A percentile compares a stretch with the other conserved stretches of the same genome.
phyloP scores from a whole-genome alignment of 1,140 invertebrate genomes.

The Drosophila guanche region DNA sequence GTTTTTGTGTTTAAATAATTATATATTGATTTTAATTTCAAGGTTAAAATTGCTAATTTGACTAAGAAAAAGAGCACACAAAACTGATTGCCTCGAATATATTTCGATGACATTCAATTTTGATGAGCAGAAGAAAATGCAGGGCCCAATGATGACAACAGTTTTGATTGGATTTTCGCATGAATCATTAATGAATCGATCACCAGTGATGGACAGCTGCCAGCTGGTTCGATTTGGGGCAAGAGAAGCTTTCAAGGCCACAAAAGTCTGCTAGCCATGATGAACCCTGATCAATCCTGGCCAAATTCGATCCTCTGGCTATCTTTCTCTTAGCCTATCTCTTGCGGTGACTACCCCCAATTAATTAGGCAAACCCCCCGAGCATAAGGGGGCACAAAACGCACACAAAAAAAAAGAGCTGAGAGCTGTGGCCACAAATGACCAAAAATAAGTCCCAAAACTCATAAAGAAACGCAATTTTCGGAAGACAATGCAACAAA shows the following conservation, averaged over 20 bases:
- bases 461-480: slow-evolving; percentile 7
- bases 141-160: too few species aligned
- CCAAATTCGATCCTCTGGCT: too few species aligned
- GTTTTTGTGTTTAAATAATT: slow-evolving; percentile 27
- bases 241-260: too few species aligned
- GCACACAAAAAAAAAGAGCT: too few species aligned
- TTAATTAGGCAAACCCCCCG: slow-evolving; percentile 16
- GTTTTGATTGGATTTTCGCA: slow-evolving; percentile 23
- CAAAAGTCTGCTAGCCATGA: too few species aligned
- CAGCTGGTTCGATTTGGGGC: background rate
- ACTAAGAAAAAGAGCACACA: slow-evolving; percentile 31
- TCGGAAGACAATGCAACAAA: slow-evolving; percentile 10
- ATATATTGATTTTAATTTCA: slow-evolving; percentile 52
- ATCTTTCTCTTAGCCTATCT: background rate
- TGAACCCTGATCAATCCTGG: too few species aligned
- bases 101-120: slow-evolving; percentile 36
- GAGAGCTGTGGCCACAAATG: slow-evolving; percentile 7
- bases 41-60: slow-evolving; percentile 45
- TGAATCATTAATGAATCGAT: slow-evolving; percentile 24
- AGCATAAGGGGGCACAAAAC: slow-evolving; percentile 37
- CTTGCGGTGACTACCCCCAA: slow-evolving; percentile 13
- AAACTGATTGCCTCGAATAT: background rate
- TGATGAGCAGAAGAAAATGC: slow-evolving; percentile 6
- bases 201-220: too few species aligned
- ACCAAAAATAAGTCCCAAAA: background rate